Conservation (phyloP, 2,888 invertebrate genomes). For the Phyllotreta striolata region DNA sequence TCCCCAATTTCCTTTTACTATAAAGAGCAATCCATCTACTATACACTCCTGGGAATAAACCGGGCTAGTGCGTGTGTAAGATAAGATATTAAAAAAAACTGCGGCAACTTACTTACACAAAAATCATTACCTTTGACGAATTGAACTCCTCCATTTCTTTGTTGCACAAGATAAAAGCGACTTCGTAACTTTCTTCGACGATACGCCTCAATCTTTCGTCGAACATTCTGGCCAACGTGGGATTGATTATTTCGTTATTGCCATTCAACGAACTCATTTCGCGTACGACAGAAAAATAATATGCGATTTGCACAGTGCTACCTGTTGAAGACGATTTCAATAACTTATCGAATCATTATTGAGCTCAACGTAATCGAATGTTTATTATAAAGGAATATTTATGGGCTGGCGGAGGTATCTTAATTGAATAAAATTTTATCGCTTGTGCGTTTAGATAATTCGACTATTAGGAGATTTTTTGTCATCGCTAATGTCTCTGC, state of each 20-base stretch:
- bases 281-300: not conserved
- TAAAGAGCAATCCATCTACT: too few relatives aligned
- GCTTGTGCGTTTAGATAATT: too few relatives aligned
- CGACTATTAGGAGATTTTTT: too few relatives aligned
- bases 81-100: conserved; percentile 3
- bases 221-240: conserved; percentile 17
- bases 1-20: too few relatives aligned
- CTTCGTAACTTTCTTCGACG: conserved; percentile 46
- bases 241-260: conserved; percentile 15
- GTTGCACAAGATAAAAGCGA: conserved; percentile 45
- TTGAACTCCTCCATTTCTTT: conserved; percentile 43
- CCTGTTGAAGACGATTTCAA: conserved; percentile 10
- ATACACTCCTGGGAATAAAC: not conserved
- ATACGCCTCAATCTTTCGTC: conserved; percentile 37
- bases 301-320: not conserved
- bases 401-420: conserved; percentile 13
- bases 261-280: conserved; percentile 13
- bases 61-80: not conserved
- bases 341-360: conserved; percentile 4
- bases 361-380: conserved; percentile 16
- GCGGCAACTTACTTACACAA: not conserved
- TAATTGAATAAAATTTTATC: conserved; percentile 2
- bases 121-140: conserved; percentile 42
- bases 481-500: too few relatives aligned
- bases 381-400: conserved; percentile 19